Base-by-base conservation (phyloP, 2,797 vertebrate species). In the Chelonia mydas region DNA sequence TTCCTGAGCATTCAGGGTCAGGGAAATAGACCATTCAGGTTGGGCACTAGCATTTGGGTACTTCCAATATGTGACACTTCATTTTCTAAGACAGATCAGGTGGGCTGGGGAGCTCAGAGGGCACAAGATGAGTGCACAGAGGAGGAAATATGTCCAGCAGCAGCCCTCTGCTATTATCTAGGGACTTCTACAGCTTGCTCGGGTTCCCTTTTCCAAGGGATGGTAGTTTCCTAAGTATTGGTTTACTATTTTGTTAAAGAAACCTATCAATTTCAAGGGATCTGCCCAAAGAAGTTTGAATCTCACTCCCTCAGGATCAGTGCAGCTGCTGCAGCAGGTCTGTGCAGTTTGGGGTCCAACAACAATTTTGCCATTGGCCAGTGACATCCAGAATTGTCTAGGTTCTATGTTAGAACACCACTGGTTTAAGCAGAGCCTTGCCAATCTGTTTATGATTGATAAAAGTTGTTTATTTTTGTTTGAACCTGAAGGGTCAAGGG, bases 61-160 rank as follows among this genome's bases (percentile, higher is more conserved):
- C 88, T 77, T 88, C 85, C 82, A 77, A 41, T 82, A 81, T 47
- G 12, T 47, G 72, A 76, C 12, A 45, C 41, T 76, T 76, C 72
- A 76, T 90, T 95, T 93, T 94, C 84, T 87, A 80, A 90, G 90
- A 88, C 84, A 50, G 86, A 83, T 92, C 68, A 88, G 68, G 94
- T 93, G 33, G 86, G 93, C 83, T 92, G 83, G 61, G 25, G 49
- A 95, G 90, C 79, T 96, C 90, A 65, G 72, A 85, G 85, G 89
- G 94, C 93, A 95, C 87, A 94, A 95, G 84, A 93, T 17, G 25
- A 96, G 90, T 91, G 51, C 37, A 79, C 91, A 83, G 37, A 41
- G 65, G 93, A 94, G 94, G 93, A 90, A 83, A 89, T 16, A 37
- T 92, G 90, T 87, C 90, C 91, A 92, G 92, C 84, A 94, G 93